Base-by-base conservation (phyloP, 2,113 vertebrate species). In the Planiliza haematocheilus region DNA sequence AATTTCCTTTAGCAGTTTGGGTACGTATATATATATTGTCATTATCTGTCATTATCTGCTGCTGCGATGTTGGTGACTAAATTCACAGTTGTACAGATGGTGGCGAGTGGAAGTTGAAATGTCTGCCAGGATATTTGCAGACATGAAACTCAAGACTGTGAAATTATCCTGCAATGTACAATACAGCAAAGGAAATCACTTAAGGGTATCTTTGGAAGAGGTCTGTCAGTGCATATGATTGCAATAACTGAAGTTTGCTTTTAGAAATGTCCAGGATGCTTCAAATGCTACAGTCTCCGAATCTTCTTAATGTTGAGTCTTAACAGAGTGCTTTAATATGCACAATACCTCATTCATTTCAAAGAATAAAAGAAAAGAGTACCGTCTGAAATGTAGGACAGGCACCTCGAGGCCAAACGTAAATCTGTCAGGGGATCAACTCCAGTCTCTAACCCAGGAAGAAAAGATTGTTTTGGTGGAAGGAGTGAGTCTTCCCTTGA, bases 301-400 rank as follows among this genome's bases (percentile, higher is more conserved):
- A 9, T 37, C 10, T 50, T 14, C 21, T 70, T 37, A 21, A 36
- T 53, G 24, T 8, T 49, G 21, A 20, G 45, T 51, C 16, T 18
- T 30, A 18, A 45, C 43, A 50, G 69, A 42, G 37, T 39, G 7
- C 45, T 38, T 53, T 51, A 60, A 71, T 74, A 72, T 75, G 52
- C 53, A 56, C 56, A 55, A n/a, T 56, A 74, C 70, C 70, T 57
- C 63, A 53, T 71, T 60, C 61, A 63, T 61, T 61, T 68, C 41
- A 65, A 59, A 74, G 56, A 59, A 38, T 41, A 36, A 14, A 30
- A 61, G 34, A 74, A 48, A 45, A 62, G 17, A 20, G 57, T 5
- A n/a, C 21, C 4, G 42, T 59, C 21, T 75, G 50, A 66, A 81
- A 89, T 88, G 76, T 89, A 82, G 88, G 73, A 77, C 88, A 89